Base-by-base conservation (phyloP, 1,140 invertebrate species). In the Halotydeus destructor region DNA sequence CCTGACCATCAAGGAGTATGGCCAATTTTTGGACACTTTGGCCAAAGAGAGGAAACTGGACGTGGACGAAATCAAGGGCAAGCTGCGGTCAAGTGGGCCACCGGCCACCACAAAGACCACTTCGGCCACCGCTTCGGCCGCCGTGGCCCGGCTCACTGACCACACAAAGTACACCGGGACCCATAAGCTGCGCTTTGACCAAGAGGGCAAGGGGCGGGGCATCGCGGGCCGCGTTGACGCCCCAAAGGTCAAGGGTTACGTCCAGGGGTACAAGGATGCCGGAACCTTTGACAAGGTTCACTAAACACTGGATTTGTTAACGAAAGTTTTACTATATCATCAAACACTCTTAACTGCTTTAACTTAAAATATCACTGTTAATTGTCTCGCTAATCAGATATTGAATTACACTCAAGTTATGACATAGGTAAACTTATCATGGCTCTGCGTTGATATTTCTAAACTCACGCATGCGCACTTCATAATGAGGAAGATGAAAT, bases 121-220 rank as follows among this genome's bases (percentile, higher is more conserved):
- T 5, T 49, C 43, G 12, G 38, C 43, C 16, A 41, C 46, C 3
- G 54, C 52, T 36, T 49, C 49, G 11, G 50, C 43, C 18, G 70
- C 81, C 3, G 77, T 89, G 2, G 78, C 83, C 43, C 67, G 84
- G 40, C 56, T 97, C 47, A 94, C 88, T 6, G 82, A 88, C 55
- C 72, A 78, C 3, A 76, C 71, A 43, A 85, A 82, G 57, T 91
- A 85, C 60, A 88, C 83, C 0, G 84, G 83, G 5, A 82, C 80
- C 1, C 80, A 85, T 57, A 85, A 79, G 55, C 75, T 84, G 49
- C 68, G 84, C 24, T 89, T 85, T 55, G 81, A 85, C 58, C 72
- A 77, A 33, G 63, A 65, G 1, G 83, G 82, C 16, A 84, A 82
- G 60, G 82, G 82, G n/a, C 77, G 78, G 54, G 83, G 83, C 1